Conservation (phyloP, 2,113 vertebrate genomes). For the Caranx melampygus region DNA sequence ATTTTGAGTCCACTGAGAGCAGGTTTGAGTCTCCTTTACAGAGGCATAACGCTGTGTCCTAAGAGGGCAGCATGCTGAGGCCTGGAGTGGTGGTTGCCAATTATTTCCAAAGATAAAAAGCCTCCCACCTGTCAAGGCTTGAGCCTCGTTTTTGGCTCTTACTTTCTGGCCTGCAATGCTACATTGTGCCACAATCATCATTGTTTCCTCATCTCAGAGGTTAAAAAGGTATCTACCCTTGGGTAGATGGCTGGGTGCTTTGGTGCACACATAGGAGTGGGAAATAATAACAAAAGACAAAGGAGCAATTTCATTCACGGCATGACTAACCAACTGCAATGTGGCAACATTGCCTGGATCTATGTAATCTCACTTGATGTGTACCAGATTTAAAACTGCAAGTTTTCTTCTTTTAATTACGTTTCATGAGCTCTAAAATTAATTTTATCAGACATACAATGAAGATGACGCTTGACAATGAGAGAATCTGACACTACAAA, state of each 20-base stretch:
- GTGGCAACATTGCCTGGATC: slow-evolving; percentile 1
- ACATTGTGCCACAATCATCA: slow-evolving; percentile 33
- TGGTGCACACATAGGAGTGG: slow-evolving; percentile 16
- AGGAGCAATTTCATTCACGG: slow-evolving; percentile 36
- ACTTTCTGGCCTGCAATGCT: slow-evolving; percentile 27
- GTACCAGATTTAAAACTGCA: slow-evolving; percentile 41
- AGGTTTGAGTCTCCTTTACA: slow-evolving; percentile 26
- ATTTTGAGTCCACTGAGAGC: slow-evolving; percentile 25
- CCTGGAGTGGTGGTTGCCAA: slow-evolving; percentile 28
- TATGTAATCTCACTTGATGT: slow-evolving; percentile 44
- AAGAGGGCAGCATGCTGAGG: slow-evolving; percentile 17
- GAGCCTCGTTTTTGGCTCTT: slow-evolving; percentile 33
- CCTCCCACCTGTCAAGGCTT: slow-evolving; percentile 23
- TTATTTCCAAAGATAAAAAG: slow-evolving; percentile 53
- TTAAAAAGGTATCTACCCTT: slow-evolving; percentile 10
- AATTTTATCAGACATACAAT: slow-evolving; percentile 7
- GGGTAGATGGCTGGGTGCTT: slow-evolving; percentile 36
- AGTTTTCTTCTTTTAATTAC: neutral
- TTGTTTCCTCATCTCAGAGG: slow-evolving; percentile 33
- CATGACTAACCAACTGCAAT: slow-evolving; percentile 43
- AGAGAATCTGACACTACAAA: slow-evolving; percentile 33
- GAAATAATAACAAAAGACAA: slow-evolving; percentile 40
- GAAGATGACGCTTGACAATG: slow-evolving; percentile 32
- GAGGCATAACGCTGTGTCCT: slow-evolving; percentile 12
- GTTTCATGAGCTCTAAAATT: slow-evolving; percentile 11